A percentile compares a stretch with the other conserved stretches of the same genome.
These are phyloP conservation scores for Hipposideros larvatus DNA, from an alignment of 2,797 vertebrate species.

Conservation along the genomic window DNA sequence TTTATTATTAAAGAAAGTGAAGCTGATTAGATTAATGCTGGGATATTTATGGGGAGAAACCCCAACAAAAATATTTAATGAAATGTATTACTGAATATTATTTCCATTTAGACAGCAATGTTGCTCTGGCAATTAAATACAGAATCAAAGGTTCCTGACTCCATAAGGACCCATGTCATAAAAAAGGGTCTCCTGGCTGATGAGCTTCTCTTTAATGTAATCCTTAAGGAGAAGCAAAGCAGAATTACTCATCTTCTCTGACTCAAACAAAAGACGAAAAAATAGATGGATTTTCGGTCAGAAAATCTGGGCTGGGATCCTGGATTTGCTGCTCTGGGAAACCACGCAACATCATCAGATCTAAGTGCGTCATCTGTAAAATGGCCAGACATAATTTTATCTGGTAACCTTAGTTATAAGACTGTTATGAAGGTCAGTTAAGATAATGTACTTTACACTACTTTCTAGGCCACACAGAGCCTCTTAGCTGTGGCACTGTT, in stretches of 20 bases:
- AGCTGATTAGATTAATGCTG: slow-evolving; percentile 27
- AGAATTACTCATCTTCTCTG: background rate
- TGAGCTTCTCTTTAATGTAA: background rate
- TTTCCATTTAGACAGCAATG: background rate
- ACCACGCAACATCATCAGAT: background rate
- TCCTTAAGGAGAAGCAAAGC: background rate
- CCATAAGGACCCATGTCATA: background rate
- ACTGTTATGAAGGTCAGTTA: background rate
- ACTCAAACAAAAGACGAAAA: slow-evolving; percentile 32
- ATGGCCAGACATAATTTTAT: background rate
- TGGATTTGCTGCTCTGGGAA: background rate
- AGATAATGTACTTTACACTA: slow-evolving; percentile 5
- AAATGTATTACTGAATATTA: slow-evolving; percentile 12
- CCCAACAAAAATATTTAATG: slow-evolving; percentile 8
- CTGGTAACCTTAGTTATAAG: background rate
- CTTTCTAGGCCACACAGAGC: background rate
- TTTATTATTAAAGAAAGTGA: slow-evolving; percentile 4
- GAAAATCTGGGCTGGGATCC: background rate
- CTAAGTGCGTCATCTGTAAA: background rate
- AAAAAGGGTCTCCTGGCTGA: background rate
- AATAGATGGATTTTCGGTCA: background rate
- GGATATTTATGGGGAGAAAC: background rate
- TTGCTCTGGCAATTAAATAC: background rate
- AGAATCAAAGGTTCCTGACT: slow-evolving; percentile 3
- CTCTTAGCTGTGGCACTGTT: background rate